phyloP scores from a whole-genome alignment of 2,113 vertebrate genomes.

The Ursus arctos region DNA sequence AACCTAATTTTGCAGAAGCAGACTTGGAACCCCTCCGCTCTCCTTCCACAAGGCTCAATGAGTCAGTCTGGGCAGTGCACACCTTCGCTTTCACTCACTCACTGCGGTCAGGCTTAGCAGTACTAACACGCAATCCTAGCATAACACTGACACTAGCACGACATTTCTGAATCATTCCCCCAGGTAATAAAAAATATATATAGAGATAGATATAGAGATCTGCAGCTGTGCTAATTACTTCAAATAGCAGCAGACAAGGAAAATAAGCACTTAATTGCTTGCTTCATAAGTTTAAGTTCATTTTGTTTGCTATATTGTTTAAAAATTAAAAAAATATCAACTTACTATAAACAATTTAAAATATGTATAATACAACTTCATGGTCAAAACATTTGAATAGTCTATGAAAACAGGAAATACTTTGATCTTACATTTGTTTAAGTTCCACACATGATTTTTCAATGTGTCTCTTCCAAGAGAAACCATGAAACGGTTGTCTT shows the following conservation, averaged over 20 bases:
- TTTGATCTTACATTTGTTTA: slow-evolving; percentile 82
- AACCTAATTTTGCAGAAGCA: background rate
- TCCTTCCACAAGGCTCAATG: background rate
- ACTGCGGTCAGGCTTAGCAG: background rate
- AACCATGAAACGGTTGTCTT: slow-evolving; percentile 61
- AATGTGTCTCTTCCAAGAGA: slow-evolving; percentile 64
- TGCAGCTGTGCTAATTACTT: slow-evolving; percentile 83
- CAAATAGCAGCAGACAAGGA: slow-evolving; percentile 88
- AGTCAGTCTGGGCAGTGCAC: background rate
- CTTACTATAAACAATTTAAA: slow-evolving; percentile 93
- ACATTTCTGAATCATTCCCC: slow-evolving; percentile 75
- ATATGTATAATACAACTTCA: slow-evolving; percentile 90
- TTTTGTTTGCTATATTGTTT: slow-evolving; percentile 88
- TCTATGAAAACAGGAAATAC: slow-evolving; percentile 87
- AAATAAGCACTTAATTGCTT: slow-evolving; percentile 87
- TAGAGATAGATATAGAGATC: slow-evolving; percentile 12
- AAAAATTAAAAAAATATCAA: slow-evolving; percentile 92
- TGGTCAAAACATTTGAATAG: slow-evolving; percentile 85
- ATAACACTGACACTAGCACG: slow-evolving; percentile 70
- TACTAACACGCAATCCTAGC: slow-evolving; percentile 15
- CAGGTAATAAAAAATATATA: slow-evolving; percentile 71
- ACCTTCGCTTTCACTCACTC: background rate
- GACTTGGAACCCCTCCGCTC: background rate
- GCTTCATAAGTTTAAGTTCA: slow-evolving; percentile 86
- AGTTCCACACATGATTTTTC: slow-evolving; percentile 82